phyloP scores from a whole-genome alignment of 2,113 vertebrate genomes.

The Fregetta grallaria region DNA sequence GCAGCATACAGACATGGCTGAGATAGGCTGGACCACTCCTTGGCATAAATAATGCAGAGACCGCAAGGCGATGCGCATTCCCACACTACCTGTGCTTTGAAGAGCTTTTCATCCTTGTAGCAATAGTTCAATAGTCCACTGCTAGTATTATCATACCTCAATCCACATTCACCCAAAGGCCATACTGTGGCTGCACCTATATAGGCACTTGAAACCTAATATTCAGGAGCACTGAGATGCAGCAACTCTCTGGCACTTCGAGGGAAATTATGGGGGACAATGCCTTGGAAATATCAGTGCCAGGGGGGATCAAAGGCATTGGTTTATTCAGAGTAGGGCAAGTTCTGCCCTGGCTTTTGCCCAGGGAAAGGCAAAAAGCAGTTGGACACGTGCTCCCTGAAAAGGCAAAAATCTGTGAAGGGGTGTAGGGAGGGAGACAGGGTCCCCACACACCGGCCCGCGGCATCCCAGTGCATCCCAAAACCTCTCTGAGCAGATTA shows the following conservation, averaged over 20 bases:
- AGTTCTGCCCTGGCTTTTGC: background rate
- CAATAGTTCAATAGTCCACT: fast-evolving
- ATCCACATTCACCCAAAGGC: fast-evolving
- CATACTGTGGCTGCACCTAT: background rate
- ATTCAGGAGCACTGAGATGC: background rate
- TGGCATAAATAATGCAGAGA: background rate
- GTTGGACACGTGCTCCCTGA: background rate
- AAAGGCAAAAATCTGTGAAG: background rate
- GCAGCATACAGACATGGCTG: fast-evolving
- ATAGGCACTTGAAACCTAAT: background rate
- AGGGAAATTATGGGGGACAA: fast-evolving
- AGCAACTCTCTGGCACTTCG: background rate
- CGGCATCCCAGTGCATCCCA: background rate
- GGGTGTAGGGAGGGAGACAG: background rate
- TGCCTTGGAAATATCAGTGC: background rate
- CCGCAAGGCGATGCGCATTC: fast-evolving
- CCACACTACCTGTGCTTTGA: background rate
- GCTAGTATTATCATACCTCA: background rate
- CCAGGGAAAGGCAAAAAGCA: background rate
- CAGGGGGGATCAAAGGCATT: background rate
- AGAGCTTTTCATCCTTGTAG: background rate
- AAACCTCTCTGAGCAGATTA: fast-evolving
- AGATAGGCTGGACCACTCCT: background rate
- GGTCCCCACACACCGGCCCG: background rate
- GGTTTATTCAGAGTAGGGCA: background rate